Evolutionary conservation across 2,113 vertebrate species (phyloP).

Genomic region (Strigops habroptila): DNA sequence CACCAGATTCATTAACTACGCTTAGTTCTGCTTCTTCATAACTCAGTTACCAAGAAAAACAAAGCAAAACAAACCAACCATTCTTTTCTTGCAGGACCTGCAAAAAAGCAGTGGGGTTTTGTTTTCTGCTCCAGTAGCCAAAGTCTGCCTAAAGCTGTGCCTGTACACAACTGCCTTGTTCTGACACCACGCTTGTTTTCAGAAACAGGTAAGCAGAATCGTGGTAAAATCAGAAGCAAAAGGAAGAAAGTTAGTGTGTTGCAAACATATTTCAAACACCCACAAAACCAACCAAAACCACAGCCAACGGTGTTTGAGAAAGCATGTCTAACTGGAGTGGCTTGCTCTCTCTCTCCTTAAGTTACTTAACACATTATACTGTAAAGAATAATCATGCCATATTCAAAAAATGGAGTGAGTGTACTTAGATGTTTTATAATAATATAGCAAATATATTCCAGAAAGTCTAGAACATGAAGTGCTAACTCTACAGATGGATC

Average conservation of each 20-base stretch:
- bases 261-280: background rate
- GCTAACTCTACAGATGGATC: background rate
- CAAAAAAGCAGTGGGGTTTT: background rate
- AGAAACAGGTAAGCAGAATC: background rate
- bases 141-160: constrained; percentile 1
- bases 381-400: background rate
- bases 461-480: background rate
- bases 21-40: constrained; percentile 33
- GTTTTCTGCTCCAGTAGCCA: constrained; percentile 21
- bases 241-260: background rate
- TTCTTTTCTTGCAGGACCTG: constrained; percentile 15
- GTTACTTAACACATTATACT: background rate
- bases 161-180: background rate
- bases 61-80: constrained; percentile 2
- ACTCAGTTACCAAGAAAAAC: constrained; percentile 47
- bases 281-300: background rate
- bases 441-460: background rate
- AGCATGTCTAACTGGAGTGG: background rate
- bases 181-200: background rate
- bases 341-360: background rate
- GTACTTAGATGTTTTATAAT: background rate
- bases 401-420: background rate
- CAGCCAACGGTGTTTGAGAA: background rate
- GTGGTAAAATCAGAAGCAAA: background rate
- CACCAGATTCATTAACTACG: constrained; percentile 27